These are phyloP conservation scores for Pristiophorus japonicus DNA, from an alignment of 2,113 vertebrate species.

Conservation along the genomic window DNA sequence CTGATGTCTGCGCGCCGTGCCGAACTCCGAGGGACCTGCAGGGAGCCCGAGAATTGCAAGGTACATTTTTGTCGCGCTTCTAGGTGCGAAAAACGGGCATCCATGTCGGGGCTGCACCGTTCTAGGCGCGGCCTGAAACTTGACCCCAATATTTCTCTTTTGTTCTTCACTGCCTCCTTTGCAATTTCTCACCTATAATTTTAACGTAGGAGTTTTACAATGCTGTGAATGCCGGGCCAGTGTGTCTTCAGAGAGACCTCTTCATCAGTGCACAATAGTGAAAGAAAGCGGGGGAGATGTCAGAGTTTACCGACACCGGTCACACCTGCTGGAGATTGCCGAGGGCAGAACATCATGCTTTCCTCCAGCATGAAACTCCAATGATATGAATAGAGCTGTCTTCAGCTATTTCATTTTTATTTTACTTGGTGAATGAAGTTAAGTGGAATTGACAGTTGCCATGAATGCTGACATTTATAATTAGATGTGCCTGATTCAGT, in stretches of 20 bases:
- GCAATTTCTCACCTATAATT: not conserved
- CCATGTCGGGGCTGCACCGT: too few species aligned
- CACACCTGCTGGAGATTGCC: not conserved
- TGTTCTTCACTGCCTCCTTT: not conserved
- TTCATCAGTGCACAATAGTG: not conserved
- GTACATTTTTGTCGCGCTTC: too few species aligned
- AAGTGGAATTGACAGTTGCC: slow-evolving; percentile 6
- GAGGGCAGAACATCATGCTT: not conserved
- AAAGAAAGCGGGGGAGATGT: not conserved
- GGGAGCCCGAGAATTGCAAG: too few species aligned
- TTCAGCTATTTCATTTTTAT: not conserved
- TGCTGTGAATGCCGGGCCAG: not conserved
- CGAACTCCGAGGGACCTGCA: too few species aligned
- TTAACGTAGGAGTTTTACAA: not conserved
- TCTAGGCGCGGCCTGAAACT: too few species aligned
- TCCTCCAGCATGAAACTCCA: not conserved
- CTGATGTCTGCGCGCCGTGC: too few species aligned
- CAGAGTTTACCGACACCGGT: not conserved
- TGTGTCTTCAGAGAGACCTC: not conserved
- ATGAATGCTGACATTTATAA: slow-evolving; percentile 13
- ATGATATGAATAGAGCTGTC: not conserved
- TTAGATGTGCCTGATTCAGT: not conserved
- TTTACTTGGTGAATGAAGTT: not conserved
- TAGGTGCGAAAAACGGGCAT: too few species aligned
- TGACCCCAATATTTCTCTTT: not conserved